A percentile compares a stretch with the other conserved stretches of the same genome.
These are phyloP conservation scores for Phengaris arion DNA, from an alignment of 2,888 invertebrate genomes.

Conservation along the genomic window DNA sequence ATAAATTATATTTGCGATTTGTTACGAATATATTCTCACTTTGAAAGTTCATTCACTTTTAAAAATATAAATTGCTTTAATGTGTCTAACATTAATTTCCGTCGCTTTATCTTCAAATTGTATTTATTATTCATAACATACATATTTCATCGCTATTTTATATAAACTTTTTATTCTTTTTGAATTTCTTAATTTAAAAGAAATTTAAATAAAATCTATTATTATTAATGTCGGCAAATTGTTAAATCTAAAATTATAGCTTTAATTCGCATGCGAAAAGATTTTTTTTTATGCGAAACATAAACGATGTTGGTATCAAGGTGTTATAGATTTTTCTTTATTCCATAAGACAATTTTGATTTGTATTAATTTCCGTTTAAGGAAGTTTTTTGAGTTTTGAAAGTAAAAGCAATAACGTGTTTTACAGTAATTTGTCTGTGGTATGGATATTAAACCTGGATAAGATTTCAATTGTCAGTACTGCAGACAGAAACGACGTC, in stretches of 20 bases:
- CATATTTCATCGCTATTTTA: constrained; percentile 12
- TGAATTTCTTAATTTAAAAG: background rate
- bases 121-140: constrained; percentile 3
- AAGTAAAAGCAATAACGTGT: constrained; percentile 58
- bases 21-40: background rate
- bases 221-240: too few relatives aligned
- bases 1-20: constrained; percentile 5
- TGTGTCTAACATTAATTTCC: constrained; percentile 27
- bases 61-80: constrained; percentile 30
- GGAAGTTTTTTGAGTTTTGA: constrained; percentile 29
- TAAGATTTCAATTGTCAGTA: constrained; percentile 76
- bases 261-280: too few relatives aligned
- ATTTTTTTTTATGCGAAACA: too few relatives aligned
- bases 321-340: background rate
- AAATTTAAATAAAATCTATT: too few relatives aligned
- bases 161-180: background rate
- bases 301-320: too few relatives aligned
- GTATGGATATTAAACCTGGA: constrained; percentile 71
- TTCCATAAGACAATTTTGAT: background rate
- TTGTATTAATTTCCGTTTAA: constrained; percentile 46
- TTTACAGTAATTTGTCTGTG: constrained; percentile 69
- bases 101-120: constrained; percentile 13
- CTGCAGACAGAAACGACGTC: constrained; percentile 66
- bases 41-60: constrained; percentile 18
- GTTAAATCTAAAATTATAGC: too few relatives aligned